Base-by-base conservation (phyloP, 2,113 vertebrate genomes). In the Takifugu flavidus region DNA sequence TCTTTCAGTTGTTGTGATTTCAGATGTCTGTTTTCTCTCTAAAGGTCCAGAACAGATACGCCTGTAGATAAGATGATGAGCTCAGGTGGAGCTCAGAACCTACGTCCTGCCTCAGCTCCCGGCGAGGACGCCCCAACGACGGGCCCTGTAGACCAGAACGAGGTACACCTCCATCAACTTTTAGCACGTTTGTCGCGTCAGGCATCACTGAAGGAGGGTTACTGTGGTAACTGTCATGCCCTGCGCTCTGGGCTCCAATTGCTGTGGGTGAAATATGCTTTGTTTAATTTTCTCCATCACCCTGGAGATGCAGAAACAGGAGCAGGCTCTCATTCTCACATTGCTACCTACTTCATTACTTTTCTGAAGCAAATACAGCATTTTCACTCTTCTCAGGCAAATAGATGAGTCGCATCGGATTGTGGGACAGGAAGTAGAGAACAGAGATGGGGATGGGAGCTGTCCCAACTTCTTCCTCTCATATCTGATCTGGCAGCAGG, bases 61-160 rank as follows among this genome's bases (percentile, higher is more conserved):
- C 97, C 97, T 0, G 91, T 95, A 77, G 95, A 98, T 81, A 88
- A 89, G 45, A 95, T 91, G 89, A 52, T 95, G 87, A 85, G 79
- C 39, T 93, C 94, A 28, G 80, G 82, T 3, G 84, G 70, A 59
- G 87, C 90, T 55, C 89, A 86, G 70, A 90, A 70, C 89, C 84
- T 79, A 76, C 88, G 89, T 58, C 91, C 90, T 1, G 88, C 61
- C 28, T 87, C 93, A 12, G 94, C 93, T 64, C 94, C 93, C 6
- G 94, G 91, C 52, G 90, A 80, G 75, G 95, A 94, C n/a, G 82
- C 93, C 6, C 80, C 87, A 1, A 7, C 72, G 7, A 49, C 57
- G 4, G 85, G 52, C 12, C 86, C 93, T 59, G 82, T 82, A 70
- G 95, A 98, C 31, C 95, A 89, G 87, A 96, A 95, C 50, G 97